Conservation (phyloP, 2,888 invertebrate genomes). For the Celastrina argiolus region DNA sequence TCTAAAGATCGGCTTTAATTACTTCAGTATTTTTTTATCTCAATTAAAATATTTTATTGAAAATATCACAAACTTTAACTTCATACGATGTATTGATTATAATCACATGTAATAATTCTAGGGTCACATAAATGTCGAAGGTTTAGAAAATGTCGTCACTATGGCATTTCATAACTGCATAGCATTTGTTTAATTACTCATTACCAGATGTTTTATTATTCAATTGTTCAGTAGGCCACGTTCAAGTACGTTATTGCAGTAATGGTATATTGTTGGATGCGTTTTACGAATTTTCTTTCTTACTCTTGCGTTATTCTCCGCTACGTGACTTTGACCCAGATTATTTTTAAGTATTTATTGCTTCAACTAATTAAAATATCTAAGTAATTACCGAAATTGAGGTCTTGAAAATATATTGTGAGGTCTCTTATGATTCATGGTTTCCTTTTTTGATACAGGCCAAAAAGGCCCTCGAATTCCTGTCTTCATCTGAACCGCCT, state of each 20-base stretch:
- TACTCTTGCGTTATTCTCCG: constrained; percentile 14
- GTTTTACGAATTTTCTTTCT: constrained; percentile 19
- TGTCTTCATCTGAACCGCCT: background rate
- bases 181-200: background rate
- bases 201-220: background rate
- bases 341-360: constrained; percentile 10
- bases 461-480: background rate
- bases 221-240: background rate
- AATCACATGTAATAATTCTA: background rate
- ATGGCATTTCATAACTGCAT: background rate
- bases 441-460: background rate
- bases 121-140: background rate
- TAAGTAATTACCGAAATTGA: background rate
- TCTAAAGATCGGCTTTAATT: too few relatives aligned
- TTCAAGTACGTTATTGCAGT: background rate
- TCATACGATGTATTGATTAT: background rate
- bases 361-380: constrained; percentile 16
- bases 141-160: background rate
- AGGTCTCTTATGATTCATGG: background rate
- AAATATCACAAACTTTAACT: background rate
- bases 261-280: constrained; percentile 1
- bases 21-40: background rate
- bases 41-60: too few relatives aligned
- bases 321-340: constrained; percentile 8
- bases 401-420: background rate